Evolutionary conservation across 2,888 invertebrate genomes (phyloP), one percentile per base, ranked within the genome.

Genomic region (Alcis repandata): DNA sequence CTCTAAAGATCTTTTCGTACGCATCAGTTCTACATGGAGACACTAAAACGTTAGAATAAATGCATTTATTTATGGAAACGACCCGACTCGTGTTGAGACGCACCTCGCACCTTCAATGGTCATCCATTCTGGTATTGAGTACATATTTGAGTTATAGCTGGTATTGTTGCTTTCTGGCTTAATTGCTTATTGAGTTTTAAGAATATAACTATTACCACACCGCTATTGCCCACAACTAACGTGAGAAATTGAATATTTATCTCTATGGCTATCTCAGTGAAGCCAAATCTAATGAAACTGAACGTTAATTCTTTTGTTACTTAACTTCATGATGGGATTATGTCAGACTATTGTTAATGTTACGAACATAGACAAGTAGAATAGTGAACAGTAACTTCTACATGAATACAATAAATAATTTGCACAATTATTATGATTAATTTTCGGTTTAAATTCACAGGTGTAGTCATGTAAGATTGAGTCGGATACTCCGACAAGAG

Each of bases 161-260:
- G 19, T 43, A 11, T 9, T 20, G 6, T 32, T 20, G 49, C 22
- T 57, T 32, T 52, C 15, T 45, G 67, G 57, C 57, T 51, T 69
- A 63, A 70, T 77, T 67, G 72, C 63, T 69, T 69, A 65, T 75
- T 68, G 70, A 72, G 74, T 51, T 63, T 63, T 67, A 70, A 83
- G 79, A 82, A 80, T 79, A 80, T 41, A 41, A 27, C 72, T 70
- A 75, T 86, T 86, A 80, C 83, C 72, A 79, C 77, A 83, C 61
- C 61, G 67, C 64, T 67, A 74, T 74, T 75, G 73, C 80, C 76
- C 48, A 71, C 78, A 85, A 83, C 84, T 80, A 83, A 79, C 83
- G 85, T 87, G 87, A 77, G 86, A 87, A 83, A 75, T 64, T 75
- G 72, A 75, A 71, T 80, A 79, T 77, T 76, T 76, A 84, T 84